These are phyloP conservation scores for Aricia artaxerxes DNA, from an alignment of 2,888 invertebrate genomes.

Conservation along the genomic window DNA sequence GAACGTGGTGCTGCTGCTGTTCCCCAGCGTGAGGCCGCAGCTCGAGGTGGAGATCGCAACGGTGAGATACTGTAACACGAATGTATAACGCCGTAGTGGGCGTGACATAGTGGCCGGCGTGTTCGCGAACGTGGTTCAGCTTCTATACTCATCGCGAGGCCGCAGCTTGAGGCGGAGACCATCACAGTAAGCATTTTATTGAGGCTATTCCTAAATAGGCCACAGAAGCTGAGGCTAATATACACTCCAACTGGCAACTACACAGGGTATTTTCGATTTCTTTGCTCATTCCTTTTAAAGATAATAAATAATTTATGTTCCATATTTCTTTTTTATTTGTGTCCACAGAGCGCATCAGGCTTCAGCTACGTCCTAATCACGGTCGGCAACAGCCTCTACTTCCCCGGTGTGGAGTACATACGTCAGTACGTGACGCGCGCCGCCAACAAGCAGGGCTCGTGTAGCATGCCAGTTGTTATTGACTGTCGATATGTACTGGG, in stretches of 20 bases:
- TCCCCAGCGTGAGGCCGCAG: slow-evolving; percentile 90
- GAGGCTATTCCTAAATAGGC: no score
- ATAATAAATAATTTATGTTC: no score
- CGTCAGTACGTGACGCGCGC: slow-evolving; percentile 88
- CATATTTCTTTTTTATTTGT: neutral
- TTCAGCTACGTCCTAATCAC: slow-evolving; percentile 87
- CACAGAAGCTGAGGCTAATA: no score
- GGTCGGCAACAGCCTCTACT: slow-evolving; percentile 90
- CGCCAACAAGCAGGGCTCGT: slow-evolving; percentile 84
- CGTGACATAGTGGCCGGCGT: slow-evolving; percentile 87
- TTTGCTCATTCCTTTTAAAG: no score
- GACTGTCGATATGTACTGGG: slow-evolving; percentile 90
- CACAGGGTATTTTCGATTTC: no score
- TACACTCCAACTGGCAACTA: no score
- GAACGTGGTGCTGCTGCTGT: slow-evolving; percentile 88
- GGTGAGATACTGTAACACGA: slow-evolving; percentile 64
- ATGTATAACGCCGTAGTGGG: neutral
- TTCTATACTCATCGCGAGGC: slow-evolving; percentile 91
- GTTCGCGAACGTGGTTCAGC: slow-evolving; percentile 86
- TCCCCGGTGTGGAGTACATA: slow-evolving; percentile 91
- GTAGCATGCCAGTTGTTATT: slow-evolving; percentile 88
- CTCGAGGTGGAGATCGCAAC: slow-evolving; percentile 86
- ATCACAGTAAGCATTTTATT: slow-evolving; percentile 72
- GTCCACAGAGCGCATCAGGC: slow-evolving; percentile 82
- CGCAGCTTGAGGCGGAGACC: slow-evolving; percentile 86